Percentiles rank a stretch among this genome's conserved stretches.
Conservation (phyloP, 2,113 vertebrate species). For the Notothenia coriiceps region DNA sequence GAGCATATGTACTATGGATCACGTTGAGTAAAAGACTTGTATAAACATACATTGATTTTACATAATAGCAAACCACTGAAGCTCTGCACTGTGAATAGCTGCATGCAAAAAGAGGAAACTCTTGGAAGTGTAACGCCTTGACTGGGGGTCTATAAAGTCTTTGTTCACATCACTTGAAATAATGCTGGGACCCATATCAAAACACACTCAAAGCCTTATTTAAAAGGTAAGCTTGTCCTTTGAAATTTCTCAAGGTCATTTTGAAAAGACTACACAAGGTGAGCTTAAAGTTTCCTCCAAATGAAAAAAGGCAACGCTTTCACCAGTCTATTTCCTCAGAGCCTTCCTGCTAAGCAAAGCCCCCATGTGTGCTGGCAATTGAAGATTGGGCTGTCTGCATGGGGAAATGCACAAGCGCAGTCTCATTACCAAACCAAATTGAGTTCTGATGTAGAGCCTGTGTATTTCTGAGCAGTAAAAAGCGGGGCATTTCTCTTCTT, state of each 20-base stretch:
- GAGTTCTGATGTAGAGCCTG: conserved; percentile 84
- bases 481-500: conserved; percentile 78
- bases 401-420: conserved; percentile 83
- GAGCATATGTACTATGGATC: neutral
- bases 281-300: conserved; percentile 75
- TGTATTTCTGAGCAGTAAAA: conserved; percentile 81
- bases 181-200: neutral
- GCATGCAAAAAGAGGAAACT: neutral
- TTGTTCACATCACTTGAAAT: conserved; percentile 31
- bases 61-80: neutral
- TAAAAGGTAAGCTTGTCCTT: conserved; percentile 39
- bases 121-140: neutral
- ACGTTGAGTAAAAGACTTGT: neutral
- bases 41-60: neutral
- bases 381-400: conserved; percentile 85
- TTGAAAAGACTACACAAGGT: conserved; percentile 73
- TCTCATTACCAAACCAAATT: conserved; percentile 87
- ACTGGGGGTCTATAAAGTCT: conserved; percentile 10
- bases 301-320: conserved; percentile 84
- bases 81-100: neutral
- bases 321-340: conserved; percentile 77
- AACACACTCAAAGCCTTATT: conserved; percentile 20
- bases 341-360: conserved; percentile 78
- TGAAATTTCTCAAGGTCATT: conserved; percentile 77
- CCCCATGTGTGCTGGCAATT: conserved; percentile 76